Evolutionary conservation across 2,888 invertebrate species (phyloP).

Genomic region (Dryococelus australis): DNA sequence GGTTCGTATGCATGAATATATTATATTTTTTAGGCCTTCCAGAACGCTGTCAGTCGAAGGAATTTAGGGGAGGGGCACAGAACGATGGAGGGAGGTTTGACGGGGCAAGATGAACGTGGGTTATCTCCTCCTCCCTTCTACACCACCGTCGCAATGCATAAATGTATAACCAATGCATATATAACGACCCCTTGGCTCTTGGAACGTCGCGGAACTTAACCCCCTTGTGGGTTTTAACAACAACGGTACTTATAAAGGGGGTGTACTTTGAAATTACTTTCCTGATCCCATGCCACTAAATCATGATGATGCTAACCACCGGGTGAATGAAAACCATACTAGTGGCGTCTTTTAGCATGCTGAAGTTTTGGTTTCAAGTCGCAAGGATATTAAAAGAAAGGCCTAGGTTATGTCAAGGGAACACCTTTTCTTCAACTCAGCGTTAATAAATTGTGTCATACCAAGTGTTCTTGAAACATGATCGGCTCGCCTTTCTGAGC

Average conservation of each 20-base stretch:
- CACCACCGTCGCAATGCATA: slow-evolving; percentile 29
- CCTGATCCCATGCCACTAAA: background rate
- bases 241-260: background rate
- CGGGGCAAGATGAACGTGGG: background rate
- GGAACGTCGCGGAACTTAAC: background rate
- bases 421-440: too few species aligned
- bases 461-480: too few species aligned
- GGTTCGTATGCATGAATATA: too few species aligned
- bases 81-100: background rate
- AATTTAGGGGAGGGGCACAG: background rate
- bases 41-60: background rate
- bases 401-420: too few species aligned
- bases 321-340: too few species aligned
- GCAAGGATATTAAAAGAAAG: too few species aligned
- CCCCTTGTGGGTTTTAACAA: background rate
- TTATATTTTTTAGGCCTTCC: background rate
- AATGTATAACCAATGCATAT: slow-evolving; percentile 36
- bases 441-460: too few species aligned
- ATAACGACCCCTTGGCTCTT: slow-evolving; percentile 24
- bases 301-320: too few species aligned
- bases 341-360: too few species aligned
- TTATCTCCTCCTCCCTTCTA: background rate
- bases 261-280: background rate
- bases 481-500: too few species aligned
- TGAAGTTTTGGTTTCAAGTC: too few species aligned